Conservation (phyloP, 2,888 invertebrate species). For the Drosophila seclusa region DNA sequence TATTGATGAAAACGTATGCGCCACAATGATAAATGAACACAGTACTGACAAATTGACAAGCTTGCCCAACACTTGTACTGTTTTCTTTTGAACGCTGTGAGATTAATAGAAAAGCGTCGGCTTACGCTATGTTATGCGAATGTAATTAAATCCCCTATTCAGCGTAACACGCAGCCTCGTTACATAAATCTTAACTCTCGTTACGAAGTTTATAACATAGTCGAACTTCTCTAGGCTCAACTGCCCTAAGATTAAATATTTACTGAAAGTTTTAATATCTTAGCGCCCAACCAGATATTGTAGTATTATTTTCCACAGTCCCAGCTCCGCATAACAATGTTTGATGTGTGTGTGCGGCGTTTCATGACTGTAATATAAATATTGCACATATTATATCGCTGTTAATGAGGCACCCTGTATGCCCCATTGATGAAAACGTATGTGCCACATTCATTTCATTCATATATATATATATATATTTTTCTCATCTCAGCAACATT, state of each 20-base stretch:
- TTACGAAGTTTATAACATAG: too few relatives aligned
- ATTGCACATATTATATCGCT: conserved; percentile 67
- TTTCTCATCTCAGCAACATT: not conserved
- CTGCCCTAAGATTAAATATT: not conserved
- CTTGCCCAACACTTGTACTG: conserved; percentile 31
- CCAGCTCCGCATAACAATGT: conserved; percentile 80
- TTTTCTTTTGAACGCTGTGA: conserved; percentile 79
- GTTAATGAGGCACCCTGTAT: conserved; percentile 51
- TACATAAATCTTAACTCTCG: conserved; percentile 64
- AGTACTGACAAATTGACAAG: conserved; percentile 66
- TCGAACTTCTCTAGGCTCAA: not conserved
- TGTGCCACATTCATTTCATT: conserved; percentile 49
- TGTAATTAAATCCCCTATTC: conserved; percentile 67
- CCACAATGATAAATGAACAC: conserved; percentile 52
- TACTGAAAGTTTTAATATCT: not conserved
- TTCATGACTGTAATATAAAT: conserved; percentile 78
- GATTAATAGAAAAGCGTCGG: conserved; percentile 81
- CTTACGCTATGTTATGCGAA: conserved; percentile 85
- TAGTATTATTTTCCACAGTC: conserved; percentile 66
- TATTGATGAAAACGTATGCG: conserved; percentile 69
- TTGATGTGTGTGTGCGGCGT: conserved; percentile 77
- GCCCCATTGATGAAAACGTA: conserved; percentile 67
- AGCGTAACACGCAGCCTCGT: conserved; percentile 85
- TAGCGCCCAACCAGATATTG: not conserved
- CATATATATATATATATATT: not conserved